A percentile compares a stretch with the other conserved stretches of the same genome.
phyloP scores from a whole-genome alignment of 1,140 invertebrate species.

The Andrena cerasifolii region DNA sequence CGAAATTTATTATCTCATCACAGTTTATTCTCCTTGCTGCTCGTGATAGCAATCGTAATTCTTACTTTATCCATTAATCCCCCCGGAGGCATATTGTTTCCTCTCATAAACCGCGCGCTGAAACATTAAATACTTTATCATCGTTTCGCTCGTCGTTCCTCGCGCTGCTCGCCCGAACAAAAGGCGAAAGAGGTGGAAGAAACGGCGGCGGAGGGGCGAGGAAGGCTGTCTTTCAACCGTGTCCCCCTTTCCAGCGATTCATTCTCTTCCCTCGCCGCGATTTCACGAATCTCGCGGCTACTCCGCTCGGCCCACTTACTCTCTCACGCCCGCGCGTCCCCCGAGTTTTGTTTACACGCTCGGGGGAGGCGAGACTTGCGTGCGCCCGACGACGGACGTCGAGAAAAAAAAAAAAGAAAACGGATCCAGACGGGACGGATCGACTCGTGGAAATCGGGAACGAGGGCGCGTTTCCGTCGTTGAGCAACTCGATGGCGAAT shows the following conservation, averaged over 20 bases:
- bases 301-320: not conserved
- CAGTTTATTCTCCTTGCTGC: slow-evolving; percentile 29
- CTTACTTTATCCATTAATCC: slow-evolving; percentile 47
- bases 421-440: no score
- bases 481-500: slow-evolving; percentile 26
- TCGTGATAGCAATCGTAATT: slow-evolving; percentile 47
- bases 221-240: not conserved
- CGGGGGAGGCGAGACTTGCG: not conserved
- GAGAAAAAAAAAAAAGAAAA: not conserved
- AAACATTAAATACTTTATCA: slow-evolving; percentile 49
- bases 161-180: not conserved
- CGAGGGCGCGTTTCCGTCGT: slow-evolving; percentile 24
- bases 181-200: not conserved
- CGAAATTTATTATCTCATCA: slow-evolving; percentile 53
- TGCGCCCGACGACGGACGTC: not conserved
- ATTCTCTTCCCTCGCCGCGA: not conserved
- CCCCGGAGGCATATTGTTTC: slow-evolving; percentile 37
- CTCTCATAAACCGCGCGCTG: slow-evolving; percentile 34
- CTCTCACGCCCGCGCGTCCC: slow-evolving; percentile 22
- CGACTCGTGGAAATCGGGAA: not conserved
- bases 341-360: not conserved
- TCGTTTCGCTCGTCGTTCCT: slow-evolving; percentile 35
- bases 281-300: not conserved
- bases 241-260: slow-evolving; percentile 9
- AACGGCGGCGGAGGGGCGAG: no score